Evolutionary conservation across 1,140 invertebrate species (phyloP).

Genomic region (Drosophila sucinea): DNA sequence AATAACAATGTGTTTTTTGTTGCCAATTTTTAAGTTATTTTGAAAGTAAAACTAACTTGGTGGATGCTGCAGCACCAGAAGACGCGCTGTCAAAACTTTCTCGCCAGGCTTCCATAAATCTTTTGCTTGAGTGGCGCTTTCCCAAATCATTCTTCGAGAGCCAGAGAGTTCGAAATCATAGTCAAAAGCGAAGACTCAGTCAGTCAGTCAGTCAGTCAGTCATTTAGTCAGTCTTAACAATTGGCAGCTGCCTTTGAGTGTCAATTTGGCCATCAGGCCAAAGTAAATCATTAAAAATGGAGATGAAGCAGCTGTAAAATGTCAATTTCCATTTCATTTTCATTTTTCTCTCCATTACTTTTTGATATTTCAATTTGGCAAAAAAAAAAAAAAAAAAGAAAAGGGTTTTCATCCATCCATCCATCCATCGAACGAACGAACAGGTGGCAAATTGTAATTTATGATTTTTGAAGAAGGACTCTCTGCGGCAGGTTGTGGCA

Average conservation of each 20-base stretch:
- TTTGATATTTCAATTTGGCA: conserved; percentile 70
- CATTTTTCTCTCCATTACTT: conserved; percentile 18
- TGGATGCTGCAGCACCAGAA: neutral
- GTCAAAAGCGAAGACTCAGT: conserved; percentile 5
- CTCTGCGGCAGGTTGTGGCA: conserved; percentile 28
- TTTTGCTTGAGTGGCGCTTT: conserved; percentile 46
- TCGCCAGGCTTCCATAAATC: conserved; percentile 53
- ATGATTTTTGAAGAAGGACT: conserved; percentile 50
- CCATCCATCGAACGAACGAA: neutral
- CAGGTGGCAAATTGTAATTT: conserved; percentile 73
- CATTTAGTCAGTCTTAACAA: neutral
- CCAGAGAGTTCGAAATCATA: neutral
- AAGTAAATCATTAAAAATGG: conserved; percentile 44
- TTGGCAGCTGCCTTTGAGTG: conserved; percentile 53
- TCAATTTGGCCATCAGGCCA: conserved; percentile 50
- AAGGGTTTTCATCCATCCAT: neutral
- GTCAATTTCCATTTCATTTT: conserved; percentile 34
- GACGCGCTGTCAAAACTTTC: conserved; percentile 10
- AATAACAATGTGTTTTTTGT: neutral
- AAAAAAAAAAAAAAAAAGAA: conserved; percentile 13
- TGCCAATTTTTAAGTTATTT: neutral
- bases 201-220: neutral
- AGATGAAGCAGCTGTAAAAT: conserved; percentile 21
- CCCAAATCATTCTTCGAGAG: conserved; percentile 63
- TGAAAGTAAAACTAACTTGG: conserved; percentile 10